Evolutionary conservation across 2,888 invertebrate genomes (phyloP), one percentile per base, ranked within the genome.

Genomic region (Lasiommata megera): DNA sequence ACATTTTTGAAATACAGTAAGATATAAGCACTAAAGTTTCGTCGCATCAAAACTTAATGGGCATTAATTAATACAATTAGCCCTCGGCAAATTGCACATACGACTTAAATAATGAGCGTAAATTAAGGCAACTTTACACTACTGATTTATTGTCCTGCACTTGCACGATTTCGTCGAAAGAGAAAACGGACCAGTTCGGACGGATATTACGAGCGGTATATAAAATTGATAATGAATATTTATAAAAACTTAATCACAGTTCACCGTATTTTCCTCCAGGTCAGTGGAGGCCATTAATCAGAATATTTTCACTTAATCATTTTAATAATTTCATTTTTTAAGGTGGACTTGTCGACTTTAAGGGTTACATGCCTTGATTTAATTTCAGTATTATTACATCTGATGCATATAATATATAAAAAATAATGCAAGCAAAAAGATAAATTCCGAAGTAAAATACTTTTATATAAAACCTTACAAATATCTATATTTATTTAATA

Each of bases 1-100:
- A 74, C 67, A 74, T 76, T 72, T 72, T 67, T 68, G 67, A 74
- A 79, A 79, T 76, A 67, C 64, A 67, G 66, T 68, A 72, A 77
- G 80, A 34, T 34, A 34, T 72, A 74, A 61, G 63, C 65, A 81
- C 78, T 76, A 79, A 76, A 73, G 70, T 75, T 76, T 74, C 73
- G 76, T 80, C 80, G 82, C 81, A 84, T 85, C 82, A 79, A 77
- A 80, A 80, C 68, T 79, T 85, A 88, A 88, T 87, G 86, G 77
- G 69, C 82, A 83, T 80, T 89, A 87, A 90, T 89, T 88, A 89
- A 87, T 88, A 88, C 88, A 90, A 90, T 90, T 89, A 89, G 84
- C 79, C 76, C 74, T 73, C 82, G 82, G 89, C 86, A 88, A 90
- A 90, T 89, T 89, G 82, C 83, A 81, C 83, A 80, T 84, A 84